A percentile compares a stretch with the other conserved stretches of the same genome.
phyloP scores from a whole-genome alignment of 2,797 vertebrate genomes.

The Rhabdophis nuchalis region DNA sequence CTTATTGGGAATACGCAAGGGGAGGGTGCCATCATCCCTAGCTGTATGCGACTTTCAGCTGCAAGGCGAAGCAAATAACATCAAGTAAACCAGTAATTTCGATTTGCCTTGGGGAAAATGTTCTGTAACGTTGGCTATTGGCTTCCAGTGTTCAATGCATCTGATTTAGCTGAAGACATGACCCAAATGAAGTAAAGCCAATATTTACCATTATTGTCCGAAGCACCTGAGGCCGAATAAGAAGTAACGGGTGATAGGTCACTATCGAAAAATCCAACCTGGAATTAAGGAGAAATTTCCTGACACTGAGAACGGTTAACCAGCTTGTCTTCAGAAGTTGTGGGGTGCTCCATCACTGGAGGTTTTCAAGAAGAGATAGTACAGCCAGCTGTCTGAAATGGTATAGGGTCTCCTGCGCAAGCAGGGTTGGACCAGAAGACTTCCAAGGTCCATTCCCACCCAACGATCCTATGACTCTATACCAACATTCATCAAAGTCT shows the following conservation, averaged over 20 bases:
- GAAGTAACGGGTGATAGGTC: neutral
- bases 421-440: neutral
- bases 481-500: neutral
- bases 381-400: neutral
- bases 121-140: neutral
- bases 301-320: neutral
- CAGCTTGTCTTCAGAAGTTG: neutral
- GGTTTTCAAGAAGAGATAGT: neutral
- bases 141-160: neutral
- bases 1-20: slow-evolving; percentile 50
- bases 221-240: neutral
- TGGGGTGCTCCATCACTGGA: neutral
- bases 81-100: slow-evolving; percentile 18
- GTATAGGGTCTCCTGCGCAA: neutral
- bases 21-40: slow-evolving; percentile 50
- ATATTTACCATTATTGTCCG: neutral
- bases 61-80: neutral
- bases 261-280: neutral
- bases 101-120: neutral
- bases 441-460: neutral
- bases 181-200: neutral
- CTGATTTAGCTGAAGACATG: neutral
- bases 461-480: neutral
- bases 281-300: neutral
- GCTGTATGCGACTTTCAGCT: neutral